Conservation (phyloP, 1,140 invertebrate species). For the Teleopsis dalmanni region DNA sequence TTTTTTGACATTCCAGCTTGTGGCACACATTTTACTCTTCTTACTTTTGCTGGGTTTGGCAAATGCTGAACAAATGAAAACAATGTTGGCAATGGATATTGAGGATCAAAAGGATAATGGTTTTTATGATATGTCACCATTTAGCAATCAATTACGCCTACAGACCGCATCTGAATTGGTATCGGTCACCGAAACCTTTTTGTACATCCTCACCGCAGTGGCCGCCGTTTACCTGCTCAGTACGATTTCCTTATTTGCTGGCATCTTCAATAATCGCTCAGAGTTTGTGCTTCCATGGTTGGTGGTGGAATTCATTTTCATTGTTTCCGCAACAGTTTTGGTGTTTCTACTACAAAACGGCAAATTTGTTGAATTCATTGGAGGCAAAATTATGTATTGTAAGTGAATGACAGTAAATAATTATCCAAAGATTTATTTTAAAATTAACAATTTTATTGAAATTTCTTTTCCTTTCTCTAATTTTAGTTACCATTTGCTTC, state of each 20-base stretch:
- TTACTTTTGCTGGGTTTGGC: conserved; percentile 33
- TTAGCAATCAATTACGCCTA: conserved; percentile 33
- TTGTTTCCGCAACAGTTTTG: conserved; percentile 22
- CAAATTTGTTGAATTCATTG: conserved; percentile 26
- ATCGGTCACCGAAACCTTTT: conserved; percentile 30
- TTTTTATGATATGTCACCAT: conserved; percentile 34
- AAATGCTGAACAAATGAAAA: conserved; percentile 39
- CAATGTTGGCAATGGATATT: conserved; percentile 34
- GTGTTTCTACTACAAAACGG: conserved; percentile 29
- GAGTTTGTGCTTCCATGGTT: conserved; percentile 37
- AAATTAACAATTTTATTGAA: background rate
- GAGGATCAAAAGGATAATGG: conserved; percentile 39
- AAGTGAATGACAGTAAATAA: conserved; percentile 13
- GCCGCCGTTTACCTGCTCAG: conserved; percentile 28
- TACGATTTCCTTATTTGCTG: conserved; percentile 30
- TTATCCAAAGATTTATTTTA: background rate
- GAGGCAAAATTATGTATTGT: conserved; percentile 32
- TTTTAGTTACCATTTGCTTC: conserved; percentile 31
- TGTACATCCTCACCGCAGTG: conserved; percentile 27
- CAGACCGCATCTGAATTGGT: conserved; percentile 32
- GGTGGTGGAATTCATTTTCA: conserved; percentile 30
- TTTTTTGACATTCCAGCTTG: conserved; percentile 19
- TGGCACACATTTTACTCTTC: conserved; percentile 35
- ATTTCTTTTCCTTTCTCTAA: background rate
- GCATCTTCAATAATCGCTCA: conserved; percentile 35